Conservation (phyloP, 2,113 vertebrate species). For the Onychorhynchus coronatus region DNA sequence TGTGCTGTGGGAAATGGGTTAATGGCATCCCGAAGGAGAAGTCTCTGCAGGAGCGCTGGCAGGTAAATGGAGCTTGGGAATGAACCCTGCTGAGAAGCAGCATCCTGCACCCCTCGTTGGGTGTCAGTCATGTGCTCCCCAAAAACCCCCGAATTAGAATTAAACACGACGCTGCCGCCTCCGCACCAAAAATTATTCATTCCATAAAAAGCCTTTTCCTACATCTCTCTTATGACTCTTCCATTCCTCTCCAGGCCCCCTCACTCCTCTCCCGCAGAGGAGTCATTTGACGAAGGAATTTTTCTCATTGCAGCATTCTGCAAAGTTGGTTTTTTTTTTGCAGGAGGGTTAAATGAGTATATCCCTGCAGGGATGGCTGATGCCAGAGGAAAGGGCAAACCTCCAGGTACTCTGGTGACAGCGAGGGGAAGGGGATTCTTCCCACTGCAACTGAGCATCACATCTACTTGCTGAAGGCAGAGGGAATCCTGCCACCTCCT, state of each 20-base stretch:
- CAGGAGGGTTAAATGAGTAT: not conserved
- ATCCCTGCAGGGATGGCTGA: not conserved
- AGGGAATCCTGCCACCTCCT: not conserved
- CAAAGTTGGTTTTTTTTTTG: not conserved
- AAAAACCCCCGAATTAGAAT: not conserved
- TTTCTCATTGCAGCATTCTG: not conserved
- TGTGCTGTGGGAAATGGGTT: not conserved
- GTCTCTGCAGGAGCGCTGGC: not conserved
- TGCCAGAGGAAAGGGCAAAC: not conserved
- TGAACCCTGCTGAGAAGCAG: not conserved
- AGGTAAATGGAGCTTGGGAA: not conserved
- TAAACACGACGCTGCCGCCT: not conserved
- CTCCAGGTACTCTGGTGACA: accelerated
- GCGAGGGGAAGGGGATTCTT: not conserved
- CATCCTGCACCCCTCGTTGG: not conserved
- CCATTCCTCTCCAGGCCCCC: not conserved
- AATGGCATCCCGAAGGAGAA: not conserved
- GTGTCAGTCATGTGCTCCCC: not conserved
- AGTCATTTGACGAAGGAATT: not conserved
- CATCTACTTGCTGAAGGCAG: not conserved
- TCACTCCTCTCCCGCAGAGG: not conserved
- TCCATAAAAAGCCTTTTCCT: slow-evolving; percentile 24
- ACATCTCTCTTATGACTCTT: not conserved
- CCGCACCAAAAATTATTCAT: not conserved
- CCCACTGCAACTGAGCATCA: not conserved